Percentiles rank a stretch among this genome's conserved stretches.
phyloP scores from a whole-genome alignment of 1,140 invertebrate genomes.

The Aphidius gifuensis region DNA sequence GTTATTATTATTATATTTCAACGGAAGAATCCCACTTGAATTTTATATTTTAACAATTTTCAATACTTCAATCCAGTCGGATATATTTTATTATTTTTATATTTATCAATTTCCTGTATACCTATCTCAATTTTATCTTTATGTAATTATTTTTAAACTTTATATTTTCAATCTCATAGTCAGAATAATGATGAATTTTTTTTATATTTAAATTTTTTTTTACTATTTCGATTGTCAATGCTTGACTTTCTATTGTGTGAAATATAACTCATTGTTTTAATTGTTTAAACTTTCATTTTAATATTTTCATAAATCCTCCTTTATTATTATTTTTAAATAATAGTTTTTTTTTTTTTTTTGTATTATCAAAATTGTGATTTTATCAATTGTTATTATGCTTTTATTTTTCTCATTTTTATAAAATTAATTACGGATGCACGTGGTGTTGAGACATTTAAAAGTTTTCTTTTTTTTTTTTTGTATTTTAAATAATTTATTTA shows the following conservation, averaged over 20 bases:
- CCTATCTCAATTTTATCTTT: neutral
- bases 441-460: neutral
- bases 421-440: neutral
- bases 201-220: constrained; percentile 25
- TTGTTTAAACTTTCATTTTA: constrained; percentile 6
- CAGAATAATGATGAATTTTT: constrained; percentile 1
- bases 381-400: no score
- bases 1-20: neutral
- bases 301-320: neutral
- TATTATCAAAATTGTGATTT: neutral
- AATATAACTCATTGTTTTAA: constrained; percentile 13
- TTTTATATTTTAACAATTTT: neutral
- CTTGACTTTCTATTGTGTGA: constrained; percentile 50
- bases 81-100: no score
- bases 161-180: constrained; percentile 13
- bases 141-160: neutral
- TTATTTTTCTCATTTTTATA: constrained; percentile 1
- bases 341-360: neutral
- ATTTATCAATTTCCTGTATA: neutral
- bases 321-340: neutral
- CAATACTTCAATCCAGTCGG: neutral
- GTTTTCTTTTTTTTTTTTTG: neutral
- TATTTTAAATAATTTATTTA: no score
- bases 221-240: constrained; percentile 55
- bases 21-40: neutral